These are phyloP conservation scores for Anthonomus grandis DNA, from an alignment of 1,140 invertebrate genomes.

Conservation along the genomic window DNA sequence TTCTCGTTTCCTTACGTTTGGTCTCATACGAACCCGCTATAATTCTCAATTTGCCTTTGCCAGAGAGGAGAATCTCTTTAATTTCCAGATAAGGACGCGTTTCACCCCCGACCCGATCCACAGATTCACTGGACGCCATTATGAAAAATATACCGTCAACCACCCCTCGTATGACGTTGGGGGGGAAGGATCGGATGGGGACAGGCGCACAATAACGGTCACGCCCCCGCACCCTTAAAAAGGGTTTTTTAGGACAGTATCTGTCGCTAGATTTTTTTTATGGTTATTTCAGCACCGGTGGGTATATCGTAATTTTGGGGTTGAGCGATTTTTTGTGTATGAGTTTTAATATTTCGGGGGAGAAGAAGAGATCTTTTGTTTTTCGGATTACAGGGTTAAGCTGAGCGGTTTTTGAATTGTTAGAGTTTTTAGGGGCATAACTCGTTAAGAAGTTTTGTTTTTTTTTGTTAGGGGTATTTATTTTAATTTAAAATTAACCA, in stretches of 20 bases:
- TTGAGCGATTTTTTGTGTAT: neutral
- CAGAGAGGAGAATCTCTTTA: constrained; percentile 32
- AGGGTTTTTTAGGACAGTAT: constrained; percentile 4
- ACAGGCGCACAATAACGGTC: constrained; percentile 8
- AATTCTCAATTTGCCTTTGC: constrained; percentile 42
- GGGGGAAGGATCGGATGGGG: constrained; percentile 28
- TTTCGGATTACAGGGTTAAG: too few species aligned
- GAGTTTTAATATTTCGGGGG: constrained; percentile 1
- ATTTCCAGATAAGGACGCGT: constrained; percentile 35
- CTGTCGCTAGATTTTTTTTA: constrained; percentile 9
- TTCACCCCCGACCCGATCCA: constrained; percentile 36
- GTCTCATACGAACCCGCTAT: constrained; percentile 32
- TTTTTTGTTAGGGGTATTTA: too few species aligned
- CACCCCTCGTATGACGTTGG: constrained; percentile 39
- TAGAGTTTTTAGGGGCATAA: too few species aligned
- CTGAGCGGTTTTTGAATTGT: too few species aligned
- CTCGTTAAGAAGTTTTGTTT: too few species aligned
- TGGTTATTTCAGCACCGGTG: constrained; percentile 7
- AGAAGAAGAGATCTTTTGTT: too few species aligned
- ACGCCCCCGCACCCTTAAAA: constrained; percentile 5
- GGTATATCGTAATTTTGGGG: constrained; percentile 9
- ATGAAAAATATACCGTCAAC: constrained; percentile 43
- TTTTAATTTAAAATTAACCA: too few species aligned
- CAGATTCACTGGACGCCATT: constrained; percentile 45
- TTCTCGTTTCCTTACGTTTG: constrained; percentile 24